These are phyloP conservation scores for Argyra leucocephala DNA, from an alignment of 2,888 invertebrate species.

Conservation along the genomic window DNA sequence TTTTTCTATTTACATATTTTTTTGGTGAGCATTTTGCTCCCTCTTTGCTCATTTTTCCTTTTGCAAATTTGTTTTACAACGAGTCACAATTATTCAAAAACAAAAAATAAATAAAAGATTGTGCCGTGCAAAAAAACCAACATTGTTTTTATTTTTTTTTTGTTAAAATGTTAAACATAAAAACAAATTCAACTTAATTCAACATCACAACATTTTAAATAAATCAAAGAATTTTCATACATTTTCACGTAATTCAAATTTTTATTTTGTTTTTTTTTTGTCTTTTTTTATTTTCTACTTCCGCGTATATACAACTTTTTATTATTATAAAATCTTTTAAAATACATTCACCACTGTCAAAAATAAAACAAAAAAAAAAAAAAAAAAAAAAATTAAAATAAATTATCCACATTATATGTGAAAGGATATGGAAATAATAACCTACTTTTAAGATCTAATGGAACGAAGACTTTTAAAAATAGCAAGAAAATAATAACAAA, in stretches of 20 bases:
- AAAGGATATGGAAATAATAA: neutral
- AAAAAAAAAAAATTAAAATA: neutral
- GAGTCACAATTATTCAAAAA: neutral
- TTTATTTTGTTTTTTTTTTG: neutral
- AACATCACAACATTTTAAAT: neutral
- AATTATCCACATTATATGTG: neutral
- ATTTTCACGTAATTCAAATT: neutral
- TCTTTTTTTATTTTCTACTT: too few relatives aligned
- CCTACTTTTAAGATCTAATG: neutral
- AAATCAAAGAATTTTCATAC: neutral
- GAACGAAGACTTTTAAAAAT: too few relatives aligned
- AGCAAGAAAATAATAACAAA: neutral
- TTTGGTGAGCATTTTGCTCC: too few relatives aligned
- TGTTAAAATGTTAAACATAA: too few relatives aligned
- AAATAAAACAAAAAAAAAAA: neutral
- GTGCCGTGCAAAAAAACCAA: too few relatives aligned
- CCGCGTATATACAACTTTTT: too few relatives aligned
- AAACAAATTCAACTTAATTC: neutral
- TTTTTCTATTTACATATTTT: too few relatives aligned
- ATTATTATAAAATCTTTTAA: neutral
- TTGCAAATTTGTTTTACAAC: neutral
- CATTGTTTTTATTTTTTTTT: neutral
- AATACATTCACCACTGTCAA: neutral
- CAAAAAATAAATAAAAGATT: too few relatives aligned
- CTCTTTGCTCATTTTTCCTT: neutral